A percentile compares a stretch with the other conserved stretches of the same genome.
phyloP scores from a whole-genome alignment of 2,888 invertebrate genomes.

The Incurvaria masculella region DNA sequence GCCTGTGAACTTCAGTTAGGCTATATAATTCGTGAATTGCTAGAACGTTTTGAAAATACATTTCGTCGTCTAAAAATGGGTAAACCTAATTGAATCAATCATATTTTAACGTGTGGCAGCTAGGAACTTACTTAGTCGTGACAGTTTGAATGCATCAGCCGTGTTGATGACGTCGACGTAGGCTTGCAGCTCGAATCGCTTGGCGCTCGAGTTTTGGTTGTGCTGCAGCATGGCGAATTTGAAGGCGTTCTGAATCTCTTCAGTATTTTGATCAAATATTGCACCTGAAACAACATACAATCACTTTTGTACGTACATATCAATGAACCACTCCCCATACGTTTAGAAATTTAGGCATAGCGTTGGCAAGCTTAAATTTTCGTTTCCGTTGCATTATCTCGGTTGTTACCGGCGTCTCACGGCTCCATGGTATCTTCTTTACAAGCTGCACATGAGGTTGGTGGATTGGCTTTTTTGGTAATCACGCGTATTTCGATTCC shows the following conservation, averaged over 20 bases:
- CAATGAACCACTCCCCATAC: not conserved
- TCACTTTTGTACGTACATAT: not conserved
- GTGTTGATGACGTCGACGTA: slow-evolving; percentile 91
- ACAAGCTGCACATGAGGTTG: too few species aligned
- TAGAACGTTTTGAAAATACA: too few species aligned
- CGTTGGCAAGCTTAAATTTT: not conserved
- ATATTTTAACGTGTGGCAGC: too few species aligned
- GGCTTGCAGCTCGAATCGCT: slow-evolving; percentile 81
- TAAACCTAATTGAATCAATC: too few species aligned
- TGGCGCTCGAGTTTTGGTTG: slow-evolving; percentile 76
- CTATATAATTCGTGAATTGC: too few species aligned
- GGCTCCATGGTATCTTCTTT: not conserved
- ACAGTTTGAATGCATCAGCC: slow-evolving; percentile 89
- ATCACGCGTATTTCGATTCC: too few species aligned
- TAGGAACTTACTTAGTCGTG: slow-evolving; percentile 89
- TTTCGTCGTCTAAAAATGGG: too few species aligned
- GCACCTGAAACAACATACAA: slow-evolving; percentile 62
- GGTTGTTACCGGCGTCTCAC: not conserved
- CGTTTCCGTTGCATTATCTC: not conserved
- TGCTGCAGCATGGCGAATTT: slow-evolving; percentile 85
- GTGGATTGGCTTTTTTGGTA: too few species aligned
- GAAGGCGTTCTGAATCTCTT: slow-evolving; percentile 91
- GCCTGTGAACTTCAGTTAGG: too few species aligned
- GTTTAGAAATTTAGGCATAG: not conserved
- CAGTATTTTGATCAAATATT: slow-evolving; percentile 88